Percentiles rank a stretch among this genome's conserved stretches.
Evolutionary conservation across 2,113 vertebrate species (phyloP).

Genomic region (Tenebrosternarchus preto): DNA sequence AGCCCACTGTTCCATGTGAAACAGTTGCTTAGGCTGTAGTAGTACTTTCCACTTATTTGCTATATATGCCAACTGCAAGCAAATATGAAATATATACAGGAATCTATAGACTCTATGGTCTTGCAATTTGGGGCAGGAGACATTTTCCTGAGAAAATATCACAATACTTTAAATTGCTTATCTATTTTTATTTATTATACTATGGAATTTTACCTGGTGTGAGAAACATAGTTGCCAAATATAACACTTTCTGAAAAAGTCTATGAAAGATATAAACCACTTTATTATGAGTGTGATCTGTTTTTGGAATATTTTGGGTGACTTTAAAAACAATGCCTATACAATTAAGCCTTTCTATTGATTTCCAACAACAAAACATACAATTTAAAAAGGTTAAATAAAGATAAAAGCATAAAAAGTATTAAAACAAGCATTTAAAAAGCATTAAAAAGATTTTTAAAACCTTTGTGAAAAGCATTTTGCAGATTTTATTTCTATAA

Average conservation of each 20-base stretch:
- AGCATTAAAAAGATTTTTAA: too few species aligned
- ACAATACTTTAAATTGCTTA: slow-evolving; percentile 16
- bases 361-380: background rate
- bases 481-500: background rate
- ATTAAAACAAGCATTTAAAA: too few species aligned
- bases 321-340: slow-evolving; percentile 11
- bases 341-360: background rate
- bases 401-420: background rate
- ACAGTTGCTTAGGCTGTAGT: slow-evolving; percentile 19
- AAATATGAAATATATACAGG: slow-evolving; percentile 27
- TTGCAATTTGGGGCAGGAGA: slow-evolving; percentile 30
- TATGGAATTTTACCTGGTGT: slow-evolving; percentile 31
- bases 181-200: slow-evolving; percentile 21
- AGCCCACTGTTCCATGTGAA: slow-evolving; percentile 40
- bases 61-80: slow-evolving; percentile 14
- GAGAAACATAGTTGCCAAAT: slow-evolving; percentile 21
- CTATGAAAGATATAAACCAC: slow-evolving; percentile 16
- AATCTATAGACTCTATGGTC: background rate
- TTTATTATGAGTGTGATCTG: slow-evolving; percentile 31
- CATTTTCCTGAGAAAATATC: slow-evolving; percentile 27
- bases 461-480: background rate
- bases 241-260: slow-evolving; percentile 17
- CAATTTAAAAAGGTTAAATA: background rate
- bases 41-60: slow-evolving; percentile 36
- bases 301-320: slow-evolving; percentile 29